Evolutionary conservation across 2,113 vertebrate species (phyloP).

Genomic region (Tautogolabrus adspersus): DNA sequence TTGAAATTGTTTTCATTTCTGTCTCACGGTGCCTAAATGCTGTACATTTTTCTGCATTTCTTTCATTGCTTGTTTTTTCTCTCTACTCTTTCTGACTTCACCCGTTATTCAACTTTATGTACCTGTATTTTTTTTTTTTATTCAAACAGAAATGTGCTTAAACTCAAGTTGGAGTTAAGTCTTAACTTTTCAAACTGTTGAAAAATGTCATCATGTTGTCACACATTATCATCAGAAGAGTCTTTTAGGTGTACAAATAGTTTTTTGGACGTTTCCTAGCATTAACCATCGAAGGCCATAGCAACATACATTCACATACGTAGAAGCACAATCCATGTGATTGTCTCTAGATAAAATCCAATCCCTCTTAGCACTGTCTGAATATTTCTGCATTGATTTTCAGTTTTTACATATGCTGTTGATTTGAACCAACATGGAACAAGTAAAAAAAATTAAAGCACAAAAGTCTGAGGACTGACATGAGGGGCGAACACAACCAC

Average conservation of each 20-base stretch:
- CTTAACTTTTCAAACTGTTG: constrained; percentile 80
- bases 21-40: constrained; percentile 92
- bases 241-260: constrained; percentile 43
- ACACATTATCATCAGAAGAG: constrained; percentile 79
- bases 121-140: constrained; percentile 64
- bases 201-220: constrained; percentile 90
- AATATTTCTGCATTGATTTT: constrained; percentile 89
- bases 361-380: constrained; percentile 88
- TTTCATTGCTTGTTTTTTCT: constrained; percentile 51
- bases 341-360: constrained; percentile 85
- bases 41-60: constrained; percentile 66
- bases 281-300: neutral
- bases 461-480: constrained; percentile 90
- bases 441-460: constrained; percentile 88
- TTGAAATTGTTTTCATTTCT: constrained; percentile 54
- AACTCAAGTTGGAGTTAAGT: constrained; percentile 60
- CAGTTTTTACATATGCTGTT: constrained; percentile 84
- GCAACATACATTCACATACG: constrained; percentile 27
- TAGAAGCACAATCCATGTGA: constrained; percentile 83
- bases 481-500: constrained; percentile 89
- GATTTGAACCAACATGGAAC: constrained; percentile 84
- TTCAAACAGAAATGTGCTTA: constrained; percentile 61
- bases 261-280: constrained; percentile 48
- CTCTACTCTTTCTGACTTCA: constrained; percentile 62
- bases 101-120: constrained; percentile 74